Conservation (phyloP, 2,113 vertebrate species). For the Pungitius pungitius region DNA sequence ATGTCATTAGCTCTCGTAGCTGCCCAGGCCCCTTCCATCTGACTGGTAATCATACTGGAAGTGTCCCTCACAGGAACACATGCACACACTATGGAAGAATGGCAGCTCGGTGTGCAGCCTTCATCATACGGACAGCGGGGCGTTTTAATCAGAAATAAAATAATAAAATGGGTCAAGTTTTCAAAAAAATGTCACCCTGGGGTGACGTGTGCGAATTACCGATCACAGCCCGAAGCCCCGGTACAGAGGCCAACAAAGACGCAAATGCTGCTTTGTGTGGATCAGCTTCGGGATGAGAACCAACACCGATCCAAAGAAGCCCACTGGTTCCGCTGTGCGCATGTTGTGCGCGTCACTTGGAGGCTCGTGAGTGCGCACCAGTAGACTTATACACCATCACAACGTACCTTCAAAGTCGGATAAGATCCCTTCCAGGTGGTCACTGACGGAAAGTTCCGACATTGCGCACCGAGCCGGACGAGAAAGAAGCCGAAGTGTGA, state of each 20-base stretch:
- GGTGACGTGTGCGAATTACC: not conserved
- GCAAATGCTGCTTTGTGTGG: too few species aligned
- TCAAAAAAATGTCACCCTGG: not conserved
- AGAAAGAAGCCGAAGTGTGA: not conserved
- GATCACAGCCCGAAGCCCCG: not conserved
- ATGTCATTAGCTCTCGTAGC: conserved; percentile 36
- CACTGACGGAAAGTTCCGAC: conserved; percentile 84
- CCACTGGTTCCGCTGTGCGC: too few species aligned
- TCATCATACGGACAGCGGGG: too few species aligned
- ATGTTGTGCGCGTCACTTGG: too few species aligned
- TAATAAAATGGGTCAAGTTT: not conserved
- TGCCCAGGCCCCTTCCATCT: conserved; percentile 7
- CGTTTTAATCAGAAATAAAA: fast-evolving
- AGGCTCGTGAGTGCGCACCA: not conserved
- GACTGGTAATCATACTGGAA: conserved; percentile 15
- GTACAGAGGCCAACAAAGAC: not conserved
- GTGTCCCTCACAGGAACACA: conserved; percentile 8
- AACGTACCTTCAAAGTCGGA: conserved; percentile 87
- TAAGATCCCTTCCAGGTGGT: conserved; percentile 87
- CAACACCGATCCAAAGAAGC: too few species aligned
- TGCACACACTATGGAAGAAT: not conserved
- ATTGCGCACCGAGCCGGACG: conserved; percentile 59
- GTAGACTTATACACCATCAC: conserved; percentile 19
- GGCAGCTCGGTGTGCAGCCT: too few species aligned
- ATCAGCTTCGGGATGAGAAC: too few species aligned